Evolutionary conservation across 2,888 invertebrate species (phyloP), one percentile per base, ranked within the genome.

Genomic region (Priocnemis perturbator): DNA sequence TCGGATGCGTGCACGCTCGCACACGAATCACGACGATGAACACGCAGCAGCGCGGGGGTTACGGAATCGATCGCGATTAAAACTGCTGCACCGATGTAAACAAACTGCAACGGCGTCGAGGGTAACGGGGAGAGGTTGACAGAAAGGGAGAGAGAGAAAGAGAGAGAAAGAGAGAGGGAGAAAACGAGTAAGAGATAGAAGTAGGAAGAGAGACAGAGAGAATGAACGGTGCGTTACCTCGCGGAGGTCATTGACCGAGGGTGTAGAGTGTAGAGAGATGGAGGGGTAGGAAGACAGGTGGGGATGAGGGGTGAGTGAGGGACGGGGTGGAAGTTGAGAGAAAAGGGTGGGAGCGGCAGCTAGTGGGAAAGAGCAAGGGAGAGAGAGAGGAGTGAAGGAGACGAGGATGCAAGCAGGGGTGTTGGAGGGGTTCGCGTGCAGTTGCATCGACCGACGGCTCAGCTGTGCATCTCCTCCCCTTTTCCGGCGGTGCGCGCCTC

Each of bases 191-290:
- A n/a, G n/a, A n/a, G n/a, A n/a, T n/a, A n/a, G n/a, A n/a, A n/a
- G n/a, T n/a, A n/a, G n/a, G n/a, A n/a, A n/a, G n/a, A 64, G 48
- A 62, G 71, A 65, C 62, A 62, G 73, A 77, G 73, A 71, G 76
- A 77, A 69, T 75, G 70, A 67, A 66, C 50, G 73, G 76, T 81
- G 81, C 79, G 81, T 81, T 84, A 82, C 81, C 82, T 85, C 80
- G 80, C 81, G 71, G 84, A 83, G 88, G 87, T 88, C 88, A 81
- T 82, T 85, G 87, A 87, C 88, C 88, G 83, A 81, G 83, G 83
- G 79, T 83, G 76, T 69, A 69, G 75, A 71, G 79, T 83, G 76
- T 69, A 69, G 75, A 71, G 77, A 75, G 81, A 80, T 65, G 78
- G 75, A 70, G 79, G 74, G 74, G 77, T 76, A 69, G 63, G 56